phyloP scores from a whole-genome alignment of 2,888 invertebrate species.

The Dorcus hopei region DNA sequence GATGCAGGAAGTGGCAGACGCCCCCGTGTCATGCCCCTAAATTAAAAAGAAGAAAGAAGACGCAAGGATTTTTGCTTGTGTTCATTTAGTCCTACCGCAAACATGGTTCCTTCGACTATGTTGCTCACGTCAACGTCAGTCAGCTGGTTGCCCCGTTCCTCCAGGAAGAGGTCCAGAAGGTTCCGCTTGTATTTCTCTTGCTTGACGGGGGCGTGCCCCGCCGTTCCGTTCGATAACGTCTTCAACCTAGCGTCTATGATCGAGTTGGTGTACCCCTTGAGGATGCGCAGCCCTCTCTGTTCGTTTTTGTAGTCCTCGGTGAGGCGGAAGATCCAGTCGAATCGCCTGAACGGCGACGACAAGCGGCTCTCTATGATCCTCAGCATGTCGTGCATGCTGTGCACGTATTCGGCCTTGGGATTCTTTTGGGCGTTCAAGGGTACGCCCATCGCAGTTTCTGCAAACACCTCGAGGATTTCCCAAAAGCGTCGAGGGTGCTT shows the following conservation, averaged over 20 bases:
- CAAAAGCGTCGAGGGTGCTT: neutral
- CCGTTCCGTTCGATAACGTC: conserved; percentile 34
- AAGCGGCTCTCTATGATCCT: conserved; percentile 33
- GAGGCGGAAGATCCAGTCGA: conserved; percentile 51
- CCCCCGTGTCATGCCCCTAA: conserved; percentile 52
- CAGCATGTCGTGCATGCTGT: conserved; percentile 59
- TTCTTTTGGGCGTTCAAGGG: conserved; percentile 68
- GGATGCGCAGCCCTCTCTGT: conserved; percentile 47
- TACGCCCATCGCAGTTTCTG: conserved; percentile 55
- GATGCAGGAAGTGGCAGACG: conserved; percentile 49
- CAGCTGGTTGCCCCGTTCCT: conserved; percentile 32
- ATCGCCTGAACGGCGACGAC: conserved; percentile 46
- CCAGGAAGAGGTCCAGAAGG: no score
- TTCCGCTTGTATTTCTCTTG: no score
- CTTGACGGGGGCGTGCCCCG: no score
- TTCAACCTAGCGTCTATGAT: conserved; percentile 53
- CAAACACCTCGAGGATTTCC: neutral
- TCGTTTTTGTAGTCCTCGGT: conserved; percentile 60
- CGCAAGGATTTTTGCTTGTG: neutral
- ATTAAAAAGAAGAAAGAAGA: conserved; percentile 11
- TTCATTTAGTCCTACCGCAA: conserved; percentile 53
- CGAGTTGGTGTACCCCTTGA: conserved; percentile 55
- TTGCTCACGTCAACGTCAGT: conserved; percentile 61
- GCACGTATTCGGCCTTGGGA: conserved; percentile 67
- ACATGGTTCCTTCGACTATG: conserved; percentile 73